Conservation (phyloP, 1,140 invertebrate genomes). For the Agrypnia vestita region DNA sequence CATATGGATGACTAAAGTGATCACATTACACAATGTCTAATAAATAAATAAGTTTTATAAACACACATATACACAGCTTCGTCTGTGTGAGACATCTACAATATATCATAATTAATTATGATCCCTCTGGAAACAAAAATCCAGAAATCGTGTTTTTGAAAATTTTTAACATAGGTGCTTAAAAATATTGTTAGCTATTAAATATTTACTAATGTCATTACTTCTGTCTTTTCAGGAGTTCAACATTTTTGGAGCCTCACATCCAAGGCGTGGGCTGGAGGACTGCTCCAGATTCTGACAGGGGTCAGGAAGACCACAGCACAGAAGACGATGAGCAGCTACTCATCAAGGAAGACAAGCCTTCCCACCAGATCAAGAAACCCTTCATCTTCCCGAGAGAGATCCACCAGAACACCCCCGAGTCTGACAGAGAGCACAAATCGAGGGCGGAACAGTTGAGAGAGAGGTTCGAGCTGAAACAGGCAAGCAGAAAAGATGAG, state of each 20-base stretch:
- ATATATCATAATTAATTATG: too few relatives aligned
- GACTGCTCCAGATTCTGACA: conserved; percentile 69
- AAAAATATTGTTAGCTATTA: too few relatives aligned
- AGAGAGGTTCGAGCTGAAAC: conserved; percentile 53
- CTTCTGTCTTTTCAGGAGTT: conserved; percentile 68
- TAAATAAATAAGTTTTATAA: too few relatives aligned
- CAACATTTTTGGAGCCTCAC: conserved; percentile 71
- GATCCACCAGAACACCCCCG: conserved; percentile 17
- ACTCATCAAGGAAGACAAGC: conserved; percentile 63
- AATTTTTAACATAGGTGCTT: too few relatives aligned
- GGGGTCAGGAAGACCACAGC: conserved; percentile 69
- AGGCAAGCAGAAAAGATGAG: conserved; percentile 45
- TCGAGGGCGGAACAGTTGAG: conserved; percentile 52
- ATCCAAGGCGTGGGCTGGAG: conserved; percentile 70
- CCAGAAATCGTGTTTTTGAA: too few relatives aligned
- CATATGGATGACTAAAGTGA: too few relatives aligned
- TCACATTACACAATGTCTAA: too few relatives aligned
- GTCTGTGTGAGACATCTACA: too few relatives aligned
- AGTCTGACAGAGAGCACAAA: conserved; percentile 45
- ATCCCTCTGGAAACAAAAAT: too few relatives aligned
- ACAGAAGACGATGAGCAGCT: conserved; percentile 71
- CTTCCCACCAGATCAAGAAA: conserved; percentile 41
- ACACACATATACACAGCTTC: too few relatives aligned
- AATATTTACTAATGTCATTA: too few relatives aligned
- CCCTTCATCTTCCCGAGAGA: conserved; percentile 40